Conservation (phyloP, 2,888 invertebrate species). For the Brachylomia viminalis region DNA sequence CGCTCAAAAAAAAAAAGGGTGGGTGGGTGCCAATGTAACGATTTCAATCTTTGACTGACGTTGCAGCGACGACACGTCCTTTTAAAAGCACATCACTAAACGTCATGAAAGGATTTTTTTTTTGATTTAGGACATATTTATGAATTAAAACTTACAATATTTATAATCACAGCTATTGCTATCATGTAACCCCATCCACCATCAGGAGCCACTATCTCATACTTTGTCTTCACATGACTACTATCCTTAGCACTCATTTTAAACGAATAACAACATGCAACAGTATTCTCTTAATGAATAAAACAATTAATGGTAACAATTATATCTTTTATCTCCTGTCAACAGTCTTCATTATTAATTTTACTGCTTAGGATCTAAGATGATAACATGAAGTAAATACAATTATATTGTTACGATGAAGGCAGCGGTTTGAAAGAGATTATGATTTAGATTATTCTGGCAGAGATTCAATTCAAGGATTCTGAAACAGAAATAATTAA, state of each 20-base stretch:
- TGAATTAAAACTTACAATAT: conserved; percentile 89
- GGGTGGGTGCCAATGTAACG: no score
- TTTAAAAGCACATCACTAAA: background rate
- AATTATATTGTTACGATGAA: conserved; percentile 24
- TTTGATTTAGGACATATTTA: background rate
- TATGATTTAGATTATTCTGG: conserved; percentile 19
- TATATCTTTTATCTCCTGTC: conserved; percentile 62
- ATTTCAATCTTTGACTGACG: no score
- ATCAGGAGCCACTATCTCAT: conserved; percentile 88
- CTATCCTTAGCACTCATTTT: conserved; percentile 70
- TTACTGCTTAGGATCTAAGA: conserved; percentile 50
- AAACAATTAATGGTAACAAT: conserved; percentile 50
- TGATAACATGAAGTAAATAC: conserved; percentile 49
- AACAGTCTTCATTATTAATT: conserved; percentile 52
- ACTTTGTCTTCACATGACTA: conserved; percentile 69
- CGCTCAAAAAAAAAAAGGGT: no score
- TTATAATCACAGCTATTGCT: conserved; percentile 90
- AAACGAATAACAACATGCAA: conserved; percentile 26
- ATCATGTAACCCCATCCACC: conserved; percentile 94
- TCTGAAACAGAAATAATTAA: background rate
- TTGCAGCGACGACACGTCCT: background rate
- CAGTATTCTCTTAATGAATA: conserved; percentile 44
- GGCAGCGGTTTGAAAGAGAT: conserved; percentile 13
- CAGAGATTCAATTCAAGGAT: conserved; percentile 5
- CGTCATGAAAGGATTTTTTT: background rate